Percentiles rank a stretch among this genome's conserved stretches.
Evolutionary conservation across 2,888 invertebrate genomes (phyloP).

Genomic region (Sarcophaga variegata): DNA sequence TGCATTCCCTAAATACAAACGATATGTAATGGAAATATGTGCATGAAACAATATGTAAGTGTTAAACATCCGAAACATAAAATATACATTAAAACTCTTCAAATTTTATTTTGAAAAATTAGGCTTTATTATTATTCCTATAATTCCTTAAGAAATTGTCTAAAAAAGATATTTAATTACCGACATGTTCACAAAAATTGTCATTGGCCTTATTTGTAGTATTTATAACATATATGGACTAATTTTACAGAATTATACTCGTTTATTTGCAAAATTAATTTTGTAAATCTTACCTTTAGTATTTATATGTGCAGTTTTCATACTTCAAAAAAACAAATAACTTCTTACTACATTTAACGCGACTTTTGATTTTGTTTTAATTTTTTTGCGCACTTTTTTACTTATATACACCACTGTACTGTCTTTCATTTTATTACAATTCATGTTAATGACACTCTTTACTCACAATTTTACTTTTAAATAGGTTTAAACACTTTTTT

Average conservation of each 20-base stretch:
- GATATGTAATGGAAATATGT: no score
- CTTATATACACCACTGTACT: conserved; percentile 68
- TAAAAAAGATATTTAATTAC: no score
- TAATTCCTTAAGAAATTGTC: neutral
- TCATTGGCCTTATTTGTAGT: conserved; percentile 4
- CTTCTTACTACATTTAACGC: conserved; percentile 47
- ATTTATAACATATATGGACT: conserved; percentile 5
- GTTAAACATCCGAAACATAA: no score
- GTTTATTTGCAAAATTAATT: conserved; percentile 29
- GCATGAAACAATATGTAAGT: no score
- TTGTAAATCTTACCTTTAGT: conserved; percentile 57
- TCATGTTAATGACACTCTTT: conserved; percentile 22
- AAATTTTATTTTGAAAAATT: no score
- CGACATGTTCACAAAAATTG: neutral
- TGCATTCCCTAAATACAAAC: no score
- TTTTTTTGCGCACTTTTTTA: conserved; percentile 66
- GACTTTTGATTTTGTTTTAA: conserved; percentile 39
- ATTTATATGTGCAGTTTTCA: conserved; percentile 47
- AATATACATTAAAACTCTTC: no score
- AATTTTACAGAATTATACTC: neutral
- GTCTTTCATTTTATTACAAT: conserved; percentile 58
- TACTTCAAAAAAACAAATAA: conserved; percentile 53
- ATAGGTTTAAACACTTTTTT: conserved; percentile 62
- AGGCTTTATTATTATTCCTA: neutral
- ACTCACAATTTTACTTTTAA: conserved; percentile 57